These are phyloP conservation scores for Anguilla japonica DNA, from an alignment of 2,113 vertebrate species.

Conservation along the genomic window DNA sequence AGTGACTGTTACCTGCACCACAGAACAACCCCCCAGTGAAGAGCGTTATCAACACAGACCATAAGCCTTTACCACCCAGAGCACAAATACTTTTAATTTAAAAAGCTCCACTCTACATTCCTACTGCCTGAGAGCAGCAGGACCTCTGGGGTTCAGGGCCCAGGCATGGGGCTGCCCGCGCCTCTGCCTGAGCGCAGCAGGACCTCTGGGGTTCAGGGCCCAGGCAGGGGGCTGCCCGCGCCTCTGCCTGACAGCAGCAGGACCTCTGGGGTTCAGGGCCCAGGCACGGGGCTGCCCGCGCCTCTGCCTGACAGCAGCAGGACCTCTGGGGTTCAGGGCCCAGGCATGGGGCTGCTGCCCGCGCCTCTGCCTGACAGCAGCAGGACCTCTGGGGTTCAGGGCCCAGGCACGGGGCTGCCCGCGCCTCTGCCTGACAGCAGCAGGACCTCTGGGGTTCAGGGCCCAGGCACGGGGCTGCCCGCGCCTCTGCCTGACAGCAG, in stretches of 20 bases:
- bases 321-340: no score
- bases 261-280: background rate
- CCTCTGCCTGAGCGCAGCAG: background rate
- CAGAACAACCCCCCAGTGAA: no score
- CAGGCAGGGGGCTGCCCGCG: no score
- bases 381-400: background rate
- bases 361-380: background rate
- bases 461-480: no score
- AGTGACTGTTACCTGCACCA: background rate
- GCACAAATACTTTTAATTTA: no score
- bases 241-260: background rate
- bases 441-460: no score
- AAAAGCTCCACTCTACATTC: background rate
- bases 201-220: no score
- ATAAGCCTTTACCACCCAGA: no score
- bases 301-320: background rate
- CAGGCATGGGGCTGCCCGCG: background rate
- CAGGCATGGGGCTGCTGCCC: no score
- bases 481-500: background rate
- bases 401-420: background rate
- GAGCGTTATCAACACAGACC: no score
- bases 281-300: background rate
- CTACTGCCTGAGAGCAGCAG: background rate
- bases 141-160: background rate
- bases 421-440: background rate